Evolutionary conservation across 2,113 vertebrate genomes (phyloP), one percentile per base, ranked within the genome.

Genomic region (Esox niger): DNA sequence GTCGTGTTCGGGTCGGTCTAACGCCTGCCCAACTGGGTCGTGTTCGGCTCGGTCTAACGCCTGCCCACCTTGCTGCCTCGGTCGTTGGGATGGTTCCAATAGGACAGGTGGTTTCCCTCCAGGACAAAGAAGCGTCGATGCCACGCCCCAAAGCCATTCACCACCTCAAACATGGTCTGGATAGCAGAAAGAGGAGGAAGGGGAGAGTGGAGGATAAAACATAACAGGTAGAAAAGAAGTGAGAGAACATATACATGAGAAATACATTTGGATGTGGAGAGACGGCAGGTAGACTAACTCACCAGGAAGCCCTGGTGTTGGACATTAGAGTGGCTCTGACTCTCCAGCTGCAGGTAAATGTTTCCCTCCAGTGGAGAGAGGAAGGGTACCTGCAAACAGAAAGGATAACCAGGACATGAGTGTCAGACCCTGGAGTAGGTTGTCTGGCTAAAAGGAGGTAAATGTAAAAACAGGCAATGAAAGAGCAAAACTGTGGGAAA

Each of bases 331-430:
- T 92, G 89, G 63, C 89, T 80, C 35, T 85, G 62, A 2, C 87
- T 91, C 47, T 88, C 82, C 70, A 94, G 75, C 1, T 30, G 77
- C 62, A 94, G 74, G 79, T 91, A 92, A 65, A 94, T 83, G 81
- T 86, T 88, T 52, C 93, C 93, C 78, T 93, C 93, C 69, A 94
- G 85, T 32, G 93, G 93, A 21, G 93, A 94, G 9, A 94, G 82
- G 55, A 93, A 93, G 1, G 92, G 92, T 6, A 94, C 92, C 93
- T 94, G 56, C 17, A 2, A 2, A 71, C 13, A 63, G 27, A 0
- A 61, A 8, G 27, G 23, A 31, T 31, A 62, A 55, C 23, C 3
- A 32, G 26, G 20, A n/a, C 47, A 49, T 49, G n/a, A 6, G 13
- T 38, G 7, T 20, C 47, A 49, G 47, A 20, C 17, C n/a, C 13